A percentile compares a stretch with the other conserved stretches of the same genome.
Conservation (phyloP, 2,888 invertebrate species). For the Euzetes globulus region DNA sequence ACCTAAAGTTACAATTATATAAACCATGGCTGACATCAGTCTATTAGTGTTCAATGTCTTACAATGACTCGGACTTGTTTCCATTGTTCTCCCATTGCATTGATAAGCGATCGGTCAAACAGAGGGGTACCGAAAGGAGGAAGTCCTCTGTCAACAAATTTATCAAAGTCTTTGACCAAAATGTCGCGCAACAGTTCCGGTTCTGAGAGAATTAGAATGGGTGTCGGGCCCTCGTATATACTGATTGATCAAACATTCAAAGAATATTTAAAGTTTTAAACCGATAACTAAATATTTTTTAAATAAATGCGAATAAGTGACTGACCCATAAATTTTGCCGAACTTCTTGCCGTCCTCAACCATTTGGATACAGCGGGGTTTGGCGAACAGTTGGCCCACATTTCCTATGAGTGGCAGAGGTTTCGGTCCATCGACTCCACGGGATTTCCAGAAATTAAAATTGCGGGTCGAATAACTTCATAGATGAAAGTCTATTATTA, state of each 20-base stretch:
- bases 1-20: neutral
- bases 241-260: too few relatives aligned
- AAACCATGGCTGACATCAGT: neutral
- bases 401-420: neutral
- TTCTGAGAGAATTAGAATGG: conserved; percentile 26
- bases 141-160: conserved; percentile 29
- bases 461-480: neutral
- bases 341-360: neutral
- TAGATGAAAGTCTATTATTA: neutral
- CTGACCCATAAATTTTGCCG: neutral
- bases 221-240: neutral
- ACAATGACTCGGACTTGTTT: neutral
- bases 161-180: conserved; percentile 37
- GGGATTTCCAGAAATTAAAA: neutral
- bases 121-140: neutral
- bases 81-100: neutral
- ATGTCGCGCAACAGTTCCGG: conserved; percentile 35
- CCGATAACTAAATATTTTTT: neutral
- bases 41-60: neutral
- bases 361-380: neutral
- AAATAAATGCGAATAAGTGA: neutral
- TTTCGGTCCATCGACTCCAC: conserved; percentile 4
- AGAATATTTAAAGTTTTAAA: neutral
- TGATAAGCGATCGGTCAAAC: neutral
- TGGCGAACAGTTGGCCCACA: neutral